Base-by-base conservation (phyloP, 2,113 vertebrate species). In the Chaenogobius annularis region DNA sequence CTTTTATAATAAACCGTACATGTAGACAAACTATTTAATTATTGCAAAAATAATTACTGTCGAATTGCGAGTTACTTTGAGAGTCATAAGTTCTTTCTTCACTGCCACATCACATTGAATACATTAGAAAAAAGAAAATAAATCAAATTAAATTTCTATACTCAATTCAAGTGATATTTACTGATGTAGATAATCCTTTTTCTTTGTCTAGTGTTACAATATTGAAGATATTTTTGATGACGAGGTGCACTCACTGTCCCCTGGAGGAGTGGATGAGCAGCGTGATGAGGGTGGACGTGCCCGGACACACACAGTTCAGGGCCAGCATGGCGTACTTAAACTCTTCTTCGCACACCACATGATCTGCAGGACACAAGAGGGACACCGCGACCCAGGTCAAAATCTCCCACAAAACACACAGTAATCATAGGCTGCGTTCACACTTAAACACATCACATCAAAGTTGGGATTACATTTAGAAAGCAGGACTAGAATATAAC, bases 241-340 rank as follows among this genome's bases (percentile, higher is more conserved):
- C 7, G 37, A 40, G 31, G 70, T 14, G 59, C 72, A 94, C 94
- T 92, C 80, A 95, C 94, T 95, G 94, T 89, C 94, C 94, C 85
- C 94, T 91, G 62, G 94, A 94, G 67, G 94, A 94, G 89, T 95
- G 94, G 72, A 94, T 94, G 83, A 94, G 89, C 73, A 95, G 88
- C 23, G 94, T 94, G 87, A 95, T 94, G 78, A 95, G 93, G 10
- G 94, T 94, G 1, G 94, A 95, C 46, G 94, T 94, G 43, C 94
- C 94, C 0, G 94, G 94, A 74, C 94, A 95, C 78, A 94, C 93
- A 64, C 94, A 95, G 93, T 95, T 95, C 68, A 95, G 88, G 79
- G 94, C 94, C 90, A 95, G 85, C 94, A 95, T 95, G 88, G 94
- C 94, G 3, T 94, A 95, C 79, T 95, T 95, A 85, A 95, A 94